Conservation (phyloP, 1,140 invertebrate species). For the Halesus radiatus region DNA sequence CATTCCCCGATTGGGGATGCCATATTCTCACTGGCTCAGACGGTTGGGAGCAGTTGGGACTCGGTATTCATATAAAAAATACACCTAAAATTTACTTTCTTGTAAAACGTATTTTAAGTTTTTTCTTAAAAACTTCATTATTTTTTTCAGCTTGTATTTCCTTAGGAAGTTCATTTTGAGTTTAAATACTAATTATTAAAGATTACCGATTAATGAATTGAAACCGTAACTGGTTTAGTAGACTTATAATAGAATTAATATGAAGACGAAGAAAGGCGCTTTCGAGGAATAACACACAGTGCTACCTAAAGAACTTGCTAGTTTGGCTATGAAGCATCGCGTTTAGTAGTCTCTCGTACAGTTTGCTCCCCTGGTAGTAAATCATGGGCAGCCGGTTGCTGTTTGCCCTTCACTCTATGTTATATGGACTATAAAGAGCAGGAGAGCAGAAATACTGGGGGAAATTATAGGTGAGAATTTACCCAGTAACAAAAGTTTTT, state of each 20-base stretch:
- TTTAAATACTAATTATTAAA: too few species aligned
- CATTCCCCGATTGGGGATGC: too few species aligned
- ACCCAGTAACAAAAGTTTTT: conserved; percentile 23
- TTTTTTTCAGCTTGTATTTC: too few species aligned
- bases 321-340: not conserved
- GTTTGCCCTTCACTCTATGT: conserved; percentile 32
- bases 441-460: conserved; percentile 26
- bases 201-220: too few species aligned
- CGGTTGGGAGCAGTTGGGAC: too few species aligned
- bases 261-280: not conserved
- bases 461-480: conserved; percentile 36
- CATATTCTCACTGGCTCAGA: too few species aligned
- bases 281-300: not conserved
- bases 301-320: not conserved
- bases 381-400: conserved; percentile 29
- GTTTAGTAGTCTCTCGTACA: not conserved
- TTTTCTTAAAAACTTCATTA: too few species aligned
- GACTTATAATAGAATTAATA: not conserved
- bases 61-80: too few species aligned
- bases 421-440: conserved; percentile 37
- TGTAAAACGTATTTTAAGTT: too few species aligned
- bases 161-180: too few species aligned
- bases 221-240: too few species aligned
- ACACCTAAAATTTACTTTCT: too few species aligned
- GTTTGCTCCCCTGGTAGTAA: conserved; percentile 27